phyloP scores from a whole-genome alignment of 2,113 vertebrate genomes.

The Tylochromis polylepis region DNA sequence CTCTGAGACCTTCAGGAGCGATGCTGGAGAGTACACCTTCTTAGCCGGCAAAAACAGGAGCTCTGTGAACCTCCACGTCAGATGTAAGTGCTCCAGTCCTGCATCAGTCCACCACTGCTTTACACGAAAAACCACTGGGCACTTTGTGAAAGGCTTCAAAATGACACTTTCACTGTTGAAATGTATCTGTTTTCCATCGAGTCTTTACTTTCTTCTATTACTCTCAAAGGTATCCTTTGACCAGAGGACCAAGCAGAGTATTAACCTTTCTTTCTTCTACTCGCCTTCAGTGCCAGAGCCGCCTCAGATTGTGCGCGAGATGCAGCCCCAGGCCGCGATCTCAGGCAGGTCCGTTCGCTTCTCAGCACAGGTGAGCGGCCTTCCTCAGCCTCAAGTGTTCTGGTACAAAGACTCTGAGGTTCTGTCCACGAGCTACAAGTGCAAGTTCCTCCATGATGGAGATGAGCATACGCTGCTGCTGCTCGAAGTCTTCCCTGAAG shows the following conservation, averaged over 20 bases:
- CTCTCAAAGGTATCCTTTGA: background rate
- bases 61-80: constrained; percentile 82
- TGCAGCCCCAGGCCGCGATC: constrained; percentile 77
- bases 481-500: constrained; percentile 87
- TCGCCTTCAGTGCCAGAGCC: constrained; percentile 81
- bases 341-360: constrained; percentile 85
- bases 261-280: background rate
- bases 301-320: constrained; percentile 78
- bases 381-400: constrained; percentile 83
- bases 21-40: constrained; percentile 91
- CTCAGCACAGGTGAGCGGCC: constrained; percentile 79
- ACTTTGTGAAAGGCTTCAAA: background rate
- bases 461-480: constrained; percentile 87
- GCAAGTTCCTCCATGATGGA: constrained; percentile 87
- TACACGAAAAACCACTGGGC: background rate
- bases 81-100: constrained; percentile 69
- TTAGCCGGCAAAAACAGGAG: constrained; percentile 89
- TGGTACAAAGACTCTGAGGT: constrained; percentile 90
- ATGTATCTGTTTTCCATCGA: background rate
- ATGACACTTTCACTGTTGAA: background rate
- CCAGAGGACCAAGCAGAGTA: background rate
- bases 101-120: background rate
- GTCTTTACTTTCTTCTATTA: background rate
- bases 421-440: constrained; percentile 82
- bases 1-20: constrained; percentile 85